A percentile compares a stretch with the other conserved stretches of the same genome.
These are phyloP conservation scores for Amblyopsis rosae DNA, from an alignment of 2,113 vertebrate species.

Conservation along the genomic window DNA sequence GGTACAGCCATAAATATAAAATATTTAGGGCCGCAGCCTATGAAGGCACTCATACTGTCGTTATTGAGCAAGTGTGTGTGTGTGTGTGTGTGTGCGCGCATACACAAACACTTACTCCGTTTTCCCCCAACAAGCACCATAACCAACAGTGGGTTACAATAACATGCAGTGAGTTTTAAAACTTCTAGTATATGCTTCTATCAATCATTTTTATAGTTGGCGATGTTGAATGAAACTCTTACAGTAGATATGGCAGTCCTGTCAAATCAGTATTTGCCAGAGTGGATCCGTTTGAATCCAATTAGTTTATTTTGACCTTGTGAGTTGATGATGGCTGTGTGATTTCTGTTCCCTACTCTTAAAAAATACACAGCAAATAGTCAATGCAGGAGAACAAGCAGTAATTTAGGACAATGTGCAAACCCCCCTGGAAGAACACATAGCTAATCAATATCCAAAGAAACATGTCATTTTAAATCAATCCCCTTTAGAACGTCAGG, in stretches of 20 bases:
- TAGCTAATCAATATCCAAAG: constrained; percentile 36
- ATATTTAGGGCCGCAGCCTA: constrained; percentile 57
- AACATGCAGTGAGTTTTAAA: no score
- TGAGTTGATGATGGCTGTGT: constrained; percentile 49
- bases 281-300: constrained; percentile 49
- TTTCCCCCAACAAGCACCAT: no score
- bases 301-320: constrained; percentile 60
- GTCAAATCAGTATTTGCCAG: constrained; percentile 21
- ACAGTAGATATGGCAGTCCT: no score
- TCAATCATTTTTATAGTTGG: no score
- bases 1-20: constrained; percentile 67
- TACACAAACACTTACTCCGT: no score
- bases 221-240: no score
- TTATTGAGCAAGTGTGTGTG: constrained; percentile 51
- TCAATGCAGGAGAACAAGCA: constrained; percentile 38
- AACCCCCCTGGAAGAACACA: constrained; percentile 13
- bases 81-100: no score
- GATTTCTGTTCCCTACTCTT: constrained; percentile 23
- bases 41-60: constrained; percentile 47
- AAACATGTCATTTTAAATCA: constrained; percentile 32
- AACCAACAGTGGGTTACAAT: no score
- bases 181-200: no score
- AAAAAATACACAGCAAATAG: constrained; percentile 29
- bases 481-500: constrained; percentile 8
- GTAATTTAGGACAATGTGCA: constrained; percentile 26